phyloP scores from a whole-genome alignment of 2,113 vertebrate genomes.

The Mesitornis unicolor region DNA sequence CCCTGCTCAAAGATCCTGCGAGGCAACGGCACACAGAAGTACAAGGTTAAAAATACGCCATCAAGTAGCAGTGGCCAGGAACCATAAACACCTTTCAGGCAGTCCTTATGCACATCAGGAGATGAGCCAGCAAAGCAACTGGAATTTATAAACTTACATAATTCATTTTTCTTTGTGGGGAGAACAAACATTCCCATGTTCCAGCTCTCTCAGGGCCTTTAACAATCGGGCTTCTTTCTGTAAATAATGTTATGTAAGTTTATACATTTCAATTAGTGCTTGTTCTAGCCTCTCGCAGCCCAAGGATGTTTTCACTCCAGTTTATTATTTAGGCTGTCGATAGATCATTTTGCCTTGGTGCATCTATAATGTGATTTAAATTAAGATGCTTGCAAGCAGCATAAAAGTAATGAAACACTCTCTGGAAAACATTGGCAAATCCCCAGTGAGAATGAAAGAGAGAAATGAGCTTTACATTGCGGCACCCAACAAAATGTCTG shows the following conservation, averaged over 20 bases:
- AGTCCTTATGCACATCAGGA: slow-evolving; percentile 5
- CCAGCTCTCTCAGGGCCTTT: slow-evolving; percentile 1
- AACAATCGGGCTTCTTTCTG: slow-evolving; percentile 32
- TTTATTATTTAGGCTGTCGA: slow-evolving; percentile 36
- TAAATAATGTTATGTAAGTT: slow-evolving; percentile 46
- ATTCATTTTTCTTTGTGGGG: slow-evolving; percentile 5
- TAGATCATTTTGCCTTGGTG: slow-evolving; percentile 2
- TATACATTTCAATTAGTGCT: slow-evolving; percentile 30
- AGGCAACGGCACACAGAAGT: background rate
- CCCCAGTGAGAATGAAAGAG: background rate
- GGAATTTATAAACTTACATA: slow-evolving; percentile 46
- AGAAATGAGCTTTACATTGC: background rate
- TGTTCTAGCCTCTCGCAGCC: background rate
- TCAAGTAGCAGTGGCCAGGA: background rate
- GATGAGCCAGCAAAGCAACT: background rate
- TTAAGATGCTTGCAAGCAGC: slow-evolving; percentile 10
- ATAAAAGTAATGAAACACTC: background rate
- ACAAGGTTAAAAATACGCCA: background rate
- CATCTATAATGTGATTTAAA: slow-evolving; percentile 14
- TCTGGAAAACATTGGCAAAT: background rate
- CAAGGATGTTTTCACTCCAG: slow-evolving; percentile 34
- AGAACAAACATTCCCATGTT: slow-evolving; percentile 33
- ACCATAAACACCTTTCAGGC: slow-evolving; percentile 20
- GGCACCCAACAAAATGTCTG: background rate
- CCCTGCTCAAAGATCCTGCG: background rate